Evolutionary conservation across 2,888 invertebrate species (phyloP).

Genomic region (Schizotus pectinicornis): DNA sequence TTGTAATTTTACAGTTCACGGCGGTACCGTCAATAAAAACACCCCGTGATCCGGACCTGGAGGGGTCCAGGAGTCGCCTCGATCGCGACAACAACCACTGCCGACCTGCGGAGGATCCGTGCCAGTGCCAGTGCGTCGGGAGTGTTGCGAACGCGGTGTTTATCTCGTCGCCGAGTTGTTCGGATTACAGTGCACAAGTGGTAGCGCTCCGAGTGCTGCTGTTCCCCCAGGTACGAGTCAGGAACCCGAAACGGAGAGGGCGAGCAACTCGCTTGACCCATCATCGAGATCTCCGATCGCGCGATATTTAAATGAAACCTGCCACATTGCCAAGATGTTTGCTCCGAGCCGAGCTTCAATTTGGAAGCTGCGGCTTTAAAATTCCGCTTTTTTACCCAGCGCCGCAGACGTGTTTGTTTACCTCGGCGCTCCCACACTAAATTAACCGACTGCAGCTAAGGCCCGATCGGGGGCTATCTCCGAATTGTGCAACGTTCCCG

Average conservation of each 20-base stretch:
- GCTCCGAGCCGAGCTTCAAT: constrained; percentile 40
- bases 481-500: constrained; percentile 19
- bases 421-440: constrained; percentile 3
- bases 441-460: not conserved
- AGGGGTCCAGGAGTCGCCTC: not conserved
- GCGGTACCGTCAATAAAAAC: constrained; percentile 12
- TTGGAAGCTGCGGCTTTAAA: constrained; percentile 42
- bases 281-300: constrained; percentile 33
- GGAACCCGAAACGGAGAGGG: not conserved
- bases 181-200: not conserved
- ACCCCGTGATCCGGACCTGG: not conserved
- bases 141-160: not conserved
- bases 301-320: constrained; percentile 48
- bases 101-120: not conserved
- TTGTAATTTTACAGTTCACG: too few relatives aligned
- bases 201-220: too few relatives aligned
- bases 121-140: constrained; percentile 5
- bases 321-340: constrained; percentile 50
- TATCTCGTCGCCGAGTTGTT: constrained; percentile 7
- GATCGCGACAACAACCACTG: too few relatives aligned
- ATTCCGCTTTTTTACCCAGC: constrained; percentile 43
- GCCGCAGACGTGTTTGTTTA: constrained; percentile 17
- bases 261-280: constrained; percentile 12
- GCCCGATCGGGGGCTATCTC: not conserved
- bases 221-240: too few relatives aligned